Evolutionary conservation across 2,797 vertebrate genomes (phyloP).

Genomic region (Erithacus rubecula): DNA sequence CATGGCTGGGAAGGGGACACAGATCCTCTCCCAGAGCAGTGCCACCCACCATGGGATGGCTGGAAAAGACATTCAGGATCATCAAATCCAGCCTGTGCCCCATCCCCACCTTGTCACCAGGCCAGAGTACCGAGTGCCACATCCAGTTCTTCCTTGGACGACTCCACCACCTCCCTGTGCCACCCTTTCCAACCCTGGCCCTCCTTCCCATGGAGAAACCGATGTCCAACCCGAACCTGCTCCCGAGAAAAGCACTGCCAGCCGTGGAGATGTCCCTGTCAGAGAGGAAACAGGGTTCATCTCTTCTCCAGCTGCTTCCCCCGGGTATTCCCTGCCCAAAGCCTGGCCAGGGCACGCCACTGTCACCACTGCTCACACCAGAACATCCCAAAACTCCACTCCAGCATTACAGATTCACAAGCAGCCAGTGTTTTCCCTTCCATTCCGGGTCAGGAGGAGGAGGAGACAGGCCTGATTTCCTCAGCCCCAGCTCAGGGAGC

Average conservation of each 20-base stretch:
- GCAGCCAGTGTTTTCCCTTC: neutral
- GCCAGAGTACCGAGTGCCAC: neutral
- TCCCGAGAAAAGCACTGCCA: rapidly evolving
- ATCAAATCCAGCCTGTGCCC: neutral
- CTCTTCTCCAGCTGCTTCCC: neutral
- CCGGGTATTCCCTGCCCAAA: rapidly evolving
- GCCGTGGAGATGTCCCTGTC: neutral
- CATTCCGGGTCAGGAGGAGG: neutral
- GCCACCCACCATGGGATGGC: rapidly evolving
- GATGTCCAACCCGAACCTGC: rapidly evolving
- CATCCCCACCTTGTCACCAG: neutral
- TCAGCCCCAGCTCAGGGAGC: slow-evolving; percentile 24
- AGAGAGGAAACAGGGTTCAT: neutral
- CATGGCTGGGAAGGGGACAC: rapidly evolving
- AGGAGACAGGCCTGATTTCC: neutral
- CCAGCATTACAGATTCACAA: rapidly evolving
- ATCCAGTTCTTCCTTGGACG: rapidly evolving
- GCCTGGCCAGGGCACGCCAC: rapidly evolving
- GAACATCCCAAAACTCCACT: neutral
- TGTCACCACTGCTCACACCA: rapidly evolving
- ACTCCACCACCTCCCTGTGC: neutral
- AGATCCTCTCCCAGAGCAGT: rapidly evolving
- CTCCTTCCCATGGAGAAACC: neutral
- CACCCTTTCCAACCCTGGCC: neutral
- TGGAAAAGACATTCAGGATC: neutral